phyloP scores from a whole-genome alignment of 2,888 invertebrate species.

The Megaustenia siamemsis region DNA sequence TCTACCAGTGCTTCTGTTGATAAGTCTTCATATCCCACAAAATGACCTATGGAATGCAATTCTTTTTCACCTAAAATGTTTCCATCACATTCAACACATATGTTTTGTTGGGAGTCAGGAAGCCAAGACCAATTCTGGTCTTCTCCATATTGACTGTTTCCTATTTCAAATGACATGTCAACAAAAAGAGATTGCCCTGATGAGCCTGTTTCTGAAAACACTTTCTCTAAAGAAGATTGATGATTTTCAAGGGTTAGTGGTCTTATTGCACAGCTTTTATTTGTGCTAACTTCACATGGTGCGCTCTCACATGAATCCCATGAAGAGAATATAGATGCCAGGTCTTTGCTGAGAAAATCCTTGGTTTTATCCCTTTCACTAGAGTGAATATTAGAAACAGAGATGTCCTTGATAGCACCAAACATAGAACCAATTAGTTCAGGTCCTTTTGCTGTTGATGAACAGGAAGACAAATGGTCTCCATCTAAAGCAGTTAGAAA shows the following conservation, averaged over 20 bases:
- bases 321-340: slow-evolving; percentile 59
- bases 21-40: neutral
- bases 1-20: neutral
- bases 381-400: slow-evolving; percentile 77
- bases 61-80: neutral
- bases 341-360: slow-evolving; percentile 74
- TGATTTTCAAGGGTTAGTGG: slow-evolving; percentile 28
- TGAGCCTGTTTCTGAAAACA: neutral
- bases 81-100: neutral
- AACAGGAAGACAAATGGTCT: neutral
- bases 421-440: slow-evolving; percentile 64
- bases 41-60: neutral
- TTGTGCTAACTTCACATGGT: neutral
- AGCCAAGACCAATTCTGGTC: neutral
- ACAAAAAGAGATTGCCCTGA: neutral
- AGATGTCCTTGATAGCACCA: slow-evolving; percentile 78
- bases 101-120: neutral
- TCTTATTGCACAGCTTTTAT: slow-evolving; percentile 7
- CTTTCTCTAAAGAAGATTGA: neutral
- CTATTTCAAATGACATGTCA: neutral
- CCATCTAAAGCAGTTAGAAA: neutral
- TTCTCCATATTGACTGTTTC: neutral
- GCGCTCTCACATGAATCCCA: slow-evolving; percentile 49
- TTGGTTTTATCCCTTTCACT: slow-evolving; percentile 75
- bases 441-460: slow-evolving; percentile 53